Evolutionary conservation across 2,113 vertebrate genomes (phyloP).

Genomic region (Tautogolabrus adspersus): DNA sequence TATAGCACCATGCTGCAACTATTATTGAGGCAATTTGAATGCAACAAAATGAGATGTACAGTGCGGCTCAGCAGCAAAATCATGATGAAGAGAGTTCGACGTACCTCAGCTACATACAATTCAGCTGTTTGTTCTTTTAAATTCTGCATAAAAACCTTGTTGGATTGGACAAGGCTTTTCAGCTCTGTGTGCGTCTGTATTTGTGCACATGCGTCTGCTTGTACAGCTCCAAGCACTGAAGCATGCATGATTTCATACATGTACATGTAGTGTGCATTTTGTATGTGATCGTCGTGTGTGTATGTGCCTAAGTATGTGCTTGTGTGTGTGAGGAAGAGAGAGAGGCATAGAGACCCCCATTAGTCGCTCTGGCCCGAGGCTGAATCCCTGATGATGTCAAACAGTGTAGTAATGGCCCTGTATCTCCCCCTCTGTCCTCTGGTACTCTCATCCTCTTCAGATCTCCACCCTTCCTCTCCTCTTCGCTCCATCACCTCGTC

Average conservation of each 20-base stretch:
- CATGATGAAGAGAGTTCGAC: constrained; percentile 18
- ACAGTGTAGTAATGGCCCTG: constrained; percentile 63
- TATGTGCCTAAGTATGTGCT: not conserved
- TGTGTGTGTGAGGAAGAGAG: constrained; percentile 3
- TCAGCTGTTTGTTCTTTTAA: constrained; percentile 56
- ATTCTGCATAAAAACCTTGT: constrained; percentile 45
- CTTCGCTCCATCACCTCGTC: constrained; percentile 46
- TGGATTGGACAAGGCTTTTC: constrained; percentile 56
- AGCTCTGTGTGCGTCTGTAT: constrained; percentile 35
- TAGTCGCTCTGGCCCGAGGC: constrained; percentile 62
- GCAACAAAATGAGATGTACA: constrained; percentile 19
- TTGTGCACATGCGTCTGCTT: constrained; percentile 38
- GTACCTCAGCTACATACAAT: constrained; percentile 15
- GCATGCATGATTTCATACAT: constrained; percentile 58
- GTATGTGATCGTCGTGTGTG: constrained; percentile 31
- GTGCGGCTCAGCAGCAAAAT: constrained; percentile 38
- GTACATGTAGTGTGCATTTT: constrained; percentile 63
- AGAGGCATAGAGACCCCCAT: constrained; percentile 54
- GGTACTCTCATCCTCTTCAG: constrained; percentile 29
- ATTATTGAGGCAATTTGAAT: constrained; percentile 33
- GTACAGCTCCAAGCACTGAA: constrained; percentile 61
- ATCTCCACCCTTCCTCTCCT: constrained; percentile 35
- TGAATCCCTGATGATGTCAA: constrained; percentile 72
- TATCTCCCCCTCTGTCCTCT: constrained; percentile 33
- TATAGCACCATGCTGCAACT: constrained; percentile 1